These are phyloP conservation scores for Charina bottae DNA, from an alignment of 2,113 vertebrate species.

Conservation along the genomic window DNA sequence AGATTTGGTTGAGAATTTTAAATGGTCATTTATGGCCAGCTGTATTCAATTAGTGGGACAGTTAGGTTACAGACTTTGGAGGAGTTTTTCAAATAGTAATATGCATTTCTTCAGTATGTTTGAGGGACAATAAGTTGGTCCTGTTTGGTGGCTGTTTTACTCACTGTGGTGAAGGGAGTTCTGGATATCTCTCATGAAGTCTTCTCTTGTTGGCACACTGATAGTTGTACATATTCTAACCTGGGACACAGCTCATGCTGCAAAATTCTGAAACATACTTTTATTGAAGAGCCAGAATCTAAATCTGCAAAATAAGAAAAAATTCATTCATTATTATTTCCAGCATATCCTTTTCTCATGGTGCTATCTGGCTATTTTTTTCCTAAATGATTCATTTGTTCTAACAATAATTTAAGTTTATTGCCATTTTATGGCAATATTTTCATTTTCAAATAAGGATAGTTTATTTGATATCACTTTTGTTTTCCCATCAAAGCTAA, in stretches of 20 bases:
- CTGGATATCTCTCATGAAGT: background rate
- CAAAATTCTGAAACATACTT: background rate
- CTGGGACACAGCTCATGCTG: background rate
- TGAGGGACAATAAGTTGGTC: background rate
- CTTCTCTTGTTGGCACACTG: background rate
- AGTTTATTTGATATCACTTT: background rate
- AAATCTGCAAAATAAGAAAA: background rate
- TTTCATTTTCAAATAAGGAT: constrained; percentile 4
- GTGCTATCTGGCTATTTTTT: background rate
- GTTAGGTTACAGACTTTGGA: background rate
- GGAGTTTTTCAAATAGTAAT: background rate
- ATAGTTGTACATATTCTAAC: background rate
- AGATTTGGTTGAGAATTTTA: background rate
- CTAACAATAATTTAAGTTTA: background rate
- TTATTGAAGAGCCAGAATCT: no score
- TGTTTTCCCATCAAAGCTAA: constrained; percentile 22
- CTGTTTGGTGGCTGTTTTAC: background rate
- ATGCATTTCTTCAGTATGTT: background rate
- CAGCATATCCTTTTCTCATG: background rate
- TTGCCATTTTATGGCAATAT: background rate
- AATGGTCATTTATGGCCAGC: background rate
- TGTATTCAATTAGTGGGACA: background rate
- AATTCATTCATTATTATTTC: background rate
- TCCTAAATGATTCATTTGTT: background rate
- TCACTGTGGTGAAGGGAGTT: background rate